These are phyloP conservation scores for Malacoraja senta DNA, from an alignment of 2,797 vertebrate genomes.

Conservation along the genomic window DNA sequence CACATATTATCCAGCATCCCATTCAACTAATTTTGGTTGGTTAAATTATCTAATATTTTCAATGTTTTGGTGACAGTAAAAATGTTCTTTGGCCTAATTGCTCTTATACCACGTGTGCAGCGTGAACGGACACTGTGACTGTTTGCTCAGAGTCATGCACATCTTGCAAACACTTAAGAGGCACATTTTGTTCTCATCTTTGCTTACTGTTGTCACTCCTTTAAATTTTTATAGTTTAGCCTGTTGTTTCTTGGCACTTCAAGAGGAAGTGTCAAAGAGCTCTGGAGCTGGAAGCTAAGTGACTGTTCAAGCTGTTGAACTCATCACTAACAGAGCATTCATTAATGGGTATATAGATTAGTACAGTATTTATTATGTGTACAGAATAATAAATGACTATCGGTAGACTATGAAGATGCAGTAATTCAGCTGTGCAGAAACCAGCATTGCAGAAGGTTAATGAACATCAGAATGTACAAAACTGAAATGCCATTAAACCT, in stretches of 20 bases:
- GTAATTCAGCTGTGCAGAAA: slow-evolving; percentile 5
- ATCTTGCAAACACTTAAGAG: no score
- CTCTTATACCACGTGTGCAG: no score
- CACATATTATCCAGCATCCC: not conserved
- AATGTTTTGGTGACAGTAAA: not conserved
- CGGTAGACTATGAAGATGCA: not conserved
- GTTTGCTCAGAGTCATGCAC: no score
- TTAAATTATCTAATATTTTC: not conserved
- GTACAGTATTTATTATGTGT: slow-evolving; percentile 8
- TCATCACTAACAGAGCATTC: not conserved
- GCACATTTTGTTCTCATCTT: not conserved
- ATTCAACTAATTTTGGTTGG: not conserved
- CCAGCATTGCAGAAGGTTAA: not conserved
- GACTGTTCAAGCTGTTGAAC: slow-evolving; percentile 9
- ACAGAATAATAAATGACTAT: slow-evolving; percentile 2
- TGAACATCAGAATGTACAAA: not conserved
- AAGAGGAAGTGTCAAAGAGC: slow-evolving; percentile 9
- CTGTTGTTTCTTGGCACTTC: not conserved
- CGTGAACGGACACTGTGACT: no score
- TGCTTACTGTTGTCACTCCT: not conserved
- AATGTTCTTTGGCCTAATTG: not conserved
- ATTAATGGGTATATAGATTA: slow-evolving; percentile 15
- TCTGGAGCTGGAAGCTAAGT: not conserved
- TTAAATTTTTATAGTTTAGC: not conserved
- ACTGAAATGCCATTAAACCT: not conserved